Conservation (phyloP, 2,888 invertebrate genomes). For the Parnassius orleans region DNA sequence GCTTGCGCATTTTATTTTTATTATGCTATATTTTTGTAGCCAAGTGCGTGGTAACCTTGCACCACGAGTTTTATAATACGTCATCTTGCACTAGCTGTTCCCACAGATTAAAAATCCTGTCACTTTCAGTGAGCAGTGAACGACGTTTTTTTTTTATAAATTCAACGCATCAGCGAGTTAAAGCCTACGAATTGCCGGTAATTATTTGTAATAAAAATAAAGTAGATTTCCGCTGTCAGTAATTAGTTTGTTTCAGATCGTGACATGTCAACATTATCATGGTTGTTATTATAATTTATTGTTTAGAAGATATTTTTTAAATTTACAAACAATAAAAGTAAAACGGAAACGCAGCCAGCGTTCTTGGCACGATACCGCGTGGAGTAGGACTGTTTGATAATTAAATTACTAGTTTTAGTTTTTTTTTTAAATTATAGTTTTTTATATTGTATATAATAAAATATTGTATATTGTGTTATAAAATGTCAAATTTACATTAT, state of each 20-base stretch:
- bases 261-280: neutral
- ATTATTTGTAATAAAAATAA: slow-evolving; percentile 14
- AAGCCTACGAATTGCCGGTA: neutral
- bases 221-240: slow-evolving; percentile 14
- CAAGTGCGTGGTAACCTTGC: slow-evolving; percentile 2
- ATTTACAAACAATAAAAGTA: too few species aligned
- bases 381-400: too few species aligned
- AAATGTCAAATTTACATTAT: too few species aligned
- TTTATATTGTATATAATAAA: too few species aligned
- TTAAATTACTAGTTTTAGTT: too few species aligned
- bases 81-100: neutral
- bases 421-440: too few species aligned
- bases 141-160: slow-evolving; percentile 2
- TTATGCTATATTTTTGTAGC: slow-evolving; percentile 11
- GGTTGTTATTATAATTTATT: slow-evolving; percentile 1
- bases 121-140: neutral
- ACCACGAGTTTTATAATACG: too few species aligned
- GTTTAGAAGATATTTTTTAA: neutral
- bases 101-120: slow-evolving; percentile 18
- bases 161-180: slow-evolving; percentile 8
- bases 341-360: too few species aligned
- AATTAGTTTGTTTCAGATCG: slow-evolving; percentile 2
- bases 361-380: too few species aligned
- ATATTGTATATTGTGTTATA: too few species aligned
- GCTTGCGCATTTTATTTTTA: too few species aligned